Percentiles rank a stretch among this genome's conserved stretches.
Conservation (phyloP, 37 sponge, comb jelly and placozoan species). For the Haliclona indistincta region DNA sequence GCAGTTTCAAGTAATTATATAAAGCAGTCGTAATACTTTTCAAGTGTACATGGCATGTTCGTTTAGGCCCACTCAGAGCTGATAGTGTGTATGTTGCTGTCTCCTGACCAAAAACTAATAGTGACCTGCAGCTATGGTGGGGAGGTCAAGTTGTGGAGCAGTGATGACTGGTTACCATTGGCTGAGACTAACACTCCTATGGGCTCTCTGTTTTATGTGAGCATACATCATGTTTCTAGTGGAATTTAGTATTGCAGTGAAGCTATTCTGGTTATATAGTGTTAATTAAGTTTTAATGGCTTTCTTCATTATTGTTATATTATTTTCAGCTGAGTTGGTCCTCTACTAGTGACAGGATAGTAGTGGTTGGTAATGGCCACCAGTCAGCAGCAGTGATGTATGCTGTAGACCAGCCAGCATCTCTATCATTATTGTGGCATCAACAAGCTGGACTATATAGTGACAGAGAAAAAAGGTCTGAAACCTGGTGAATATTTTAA, state of each 20-base stretch:
- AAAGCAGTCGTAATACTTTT: not conserved
- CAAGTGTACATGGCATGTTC: slow-evolving; percentile 1
- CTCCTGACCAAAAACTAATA: slow-evolving; percentile 35
- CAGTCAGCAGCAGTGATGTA: slow-evolving; percentile 55
- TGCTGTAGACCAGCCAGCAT: not conserved
- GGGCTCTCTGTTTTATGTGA: slow-evolving; percentile 55
- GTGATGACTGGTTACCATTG: slow-evolving; percentile 23
- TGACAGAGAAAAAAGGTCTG: not conserved
- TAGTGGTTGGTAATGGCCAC: slow-evolving; percentile 57
- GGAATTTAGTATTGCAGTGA: not conserved
- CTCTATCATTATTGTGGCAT: slow-evolving; percentile 33
- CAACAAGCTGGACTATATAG: slow-evolving; percentile 6
- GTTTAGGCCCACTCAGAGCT: slow-evolving; percentile 62
- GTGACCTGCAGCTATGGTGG: slow-evolving; percentile 57
- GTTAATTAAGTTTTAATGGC: not conserved
- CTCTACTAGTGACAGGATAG: slow-evolving; percentile 29
- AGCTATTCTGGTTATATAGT: not conserved
- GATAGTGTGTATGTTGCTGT: slow-evolving; percentile 36
- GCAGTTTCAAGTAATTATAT: not conserved
- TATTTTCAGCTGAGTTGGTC: slow-evolving; percentile 62
- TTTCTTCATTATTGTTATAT: not conserved
- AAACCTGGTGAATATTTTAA: too few relatives aligned
- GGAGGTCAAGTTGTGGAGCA: slow-evolving; percentile 55
- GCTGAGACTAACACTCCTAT: slow-evolving; percentile 17
- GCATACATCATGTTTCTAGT: not conserved